Base-by-base conservation (phyloP, 53 echinoderm and acorn worm genomes). In the Mesocentrotus franciscanus region DNA sequence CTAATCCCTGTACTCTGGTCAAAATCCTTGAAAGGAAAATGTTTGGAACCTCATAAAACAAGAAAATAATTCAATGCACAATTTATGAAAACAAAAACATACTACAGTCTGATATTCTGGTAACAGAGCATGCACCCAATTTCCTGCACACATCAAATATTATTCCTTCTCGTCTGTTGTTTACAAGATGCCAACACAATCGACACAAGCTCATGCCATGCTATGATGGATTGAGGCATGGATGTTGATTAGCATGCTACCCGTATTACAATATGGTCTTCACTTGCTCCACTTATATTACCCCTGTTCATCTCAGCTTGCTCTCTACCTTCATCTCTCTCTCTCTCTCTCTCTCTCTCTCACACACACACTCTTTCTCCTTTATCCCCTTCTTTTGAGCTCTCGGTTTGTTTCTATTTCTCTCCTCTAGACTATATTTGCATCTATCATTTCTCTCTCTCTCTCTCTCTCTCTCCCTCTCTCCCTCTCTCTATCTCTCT, bases 101-200 rank as follows among this genome's bases (percentile, higher is more conserved):
- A 39, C 1, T 39, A 39, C 39, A 39, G 39, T 66, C 6, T 66
- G 16, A 2, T 66, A 22, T 66, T 18, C 66, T 66, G 22, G 20
- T 20, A 66, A 66, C 66, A 66, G 1, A 72, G 72, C 72, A 11
- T 72, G 72, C 72, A 72, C 10, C 10, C 9, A 72, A 72, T 72
- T 29, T 72, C 27, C 72, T 72, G 72, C 72, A 29, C 30, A 4
- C 70, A 24, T 26, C 70, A 0, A 70, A 72, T 72, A 29, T 72
- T 72, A 30, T 30, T 72, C 29, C 9, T 72, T 18, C 27, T 10
- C 8, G 27, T 29, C 10, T 7, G 72, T 85, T 85, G 85, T 85
- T 85, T 85, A 85, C 55, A 85, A 85, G 26, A 85, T 85, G 55
- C 85, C 85, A 85, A 29, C 85, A 85, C 42, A 85, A 85, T 78